Conservation (phyloP, 2,888 invertebrate species). For the Caenorhabditis becei region DNA sequence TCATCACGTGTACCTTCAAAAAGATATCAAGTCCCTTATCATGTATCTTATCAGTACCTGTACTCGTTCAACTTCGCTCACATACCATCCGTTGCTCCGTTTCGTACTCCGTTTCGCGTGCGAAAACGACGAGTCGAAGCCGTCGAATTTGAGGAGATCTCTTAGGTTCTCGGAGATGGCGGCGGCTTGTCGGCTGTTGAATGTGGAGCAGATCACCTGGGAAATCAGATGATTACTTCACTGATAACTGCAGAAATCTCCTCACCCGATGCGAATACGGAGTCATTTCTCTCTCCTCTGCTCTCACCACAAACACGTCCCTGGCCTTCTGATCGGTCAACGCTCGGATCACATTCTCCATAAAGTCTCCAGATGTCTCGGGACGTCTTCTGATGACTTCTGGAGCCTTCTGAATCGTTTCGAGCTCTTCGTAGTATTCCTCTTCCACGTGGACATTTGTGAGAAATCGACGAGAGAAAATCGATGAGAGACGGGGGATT, state of each 20-base stretch:
- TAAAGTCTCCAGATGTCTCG: constrained; percentile 12
- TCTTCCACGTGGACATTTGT: constrained; percentile 37
- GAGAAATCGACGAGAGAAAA: constrained; percentile 1
- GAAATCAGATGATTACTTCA: background rate
- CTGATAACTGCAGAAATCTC: background rate
- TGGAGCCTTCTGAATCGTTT: constrained; percentile 4
- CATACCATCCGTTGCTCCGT: constrained; percentile 61
- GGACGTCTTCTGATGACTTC: constrained; percentile 22
- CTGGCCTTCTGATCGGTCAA: constrained; percentile 25
- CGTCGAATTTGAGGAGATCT: constrained; percentile 38
- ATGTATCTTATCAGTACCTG: constrained; percentile 29
- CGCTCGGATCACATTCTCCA: constrained; percentile 33
- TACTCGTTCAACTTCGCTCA: constrained; percentile 41
- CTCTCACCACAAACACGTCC: constrained; percentile 38
- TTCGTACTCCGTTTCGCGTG: constrained; percentile 43
- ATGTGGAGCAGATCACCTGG: constrained; percentile 57
- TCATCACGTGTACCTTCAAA: constrained; percentile 59
- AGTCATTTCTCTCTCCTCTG: constrained; percentile 32
- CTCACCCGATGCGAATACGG: constrained; percentile 46
- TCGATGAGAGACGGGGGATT: background rate
- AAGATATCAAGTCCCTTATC: background rate
- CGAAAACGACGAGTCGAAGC: background rate
- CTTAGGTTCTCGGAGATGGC: constrained; percentile 53
- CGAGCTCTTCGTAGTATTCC: constrained; percentile 53
- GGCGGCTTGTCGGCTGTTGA: constrained; percentile 53